Evolutionary conservation across 2,113 vertebrate genomes (phyloP).

Genomic region (Lethenteron camtschaticum): DNA sequence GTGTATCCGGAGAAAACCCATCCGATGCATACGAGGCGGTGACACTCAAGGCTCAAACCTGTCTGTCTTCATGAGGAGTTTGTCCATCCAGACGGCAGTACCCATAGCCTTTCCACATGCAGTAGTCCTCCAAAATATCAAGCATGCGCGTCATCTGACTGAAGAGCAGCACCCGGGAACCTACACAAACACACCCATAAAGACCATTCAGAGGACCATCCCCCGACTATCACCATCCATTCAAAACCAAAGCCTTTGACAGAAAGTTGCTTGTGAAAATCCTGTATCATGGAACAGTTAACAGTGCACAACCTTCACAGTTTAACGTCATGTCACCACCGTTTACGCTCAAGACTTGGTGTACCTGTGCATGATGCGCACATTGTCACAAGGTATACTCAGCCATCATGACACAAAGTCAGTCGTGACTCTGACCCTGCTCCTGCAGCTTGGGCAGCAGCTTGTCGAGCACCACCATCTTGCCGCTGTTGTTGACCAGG

Average conservation of each 20-base stretch:
- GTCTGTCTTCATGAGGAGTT: slow-evolving; percentile 86
- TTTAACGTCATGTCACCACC: too few relatives aligned
- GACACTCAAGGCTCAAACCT: slow-evolving; percentile 24
- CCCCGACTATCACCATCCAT: too few relatives aligned
- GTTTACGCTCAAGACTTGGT: too few relatives aligned
- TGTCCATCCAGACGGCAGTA: slow-evolving; percentile 88
- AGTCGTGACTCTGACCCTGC: slow-evolving; percentile 31
- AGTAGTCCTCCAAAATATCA: slow-evolving; percentile 96
- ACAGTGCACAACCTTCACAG: too few relatives aligned
- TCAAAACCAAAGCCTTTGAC: too few relatives aligned
- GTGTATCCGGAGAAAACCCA: neutral
- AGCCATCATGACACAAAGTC: neutral
- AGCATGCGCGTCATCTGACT: slow-evolving; percentile 95
- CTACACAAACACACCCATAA: slow-evolving; percentile 19
- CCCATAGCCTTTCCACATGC: slow-evolving; percentile 87
- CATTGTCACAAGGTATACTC: too few relatives aligned
- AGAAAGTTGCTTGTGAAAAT: too few relatives aligned
- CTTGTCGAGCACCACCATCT: slow-evolving; percentile 89
- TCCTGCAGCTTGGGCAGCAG: slow-evolving; percentile 70
- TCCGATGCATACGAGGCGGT: neutral
- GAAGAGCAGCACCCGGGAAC: slow-evolving; percentile 78
- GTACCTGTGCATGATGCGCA: too few relatives aligned
- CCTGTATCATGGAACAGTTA: too few relatives aligned
- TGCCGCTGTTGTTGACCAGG: slow-evolving; percentile 79
- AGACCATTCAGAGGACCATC: neutral